phyloP scores from a whole-genome alignment of 2,888 invertebrate species.

The Oeneis ivallda region DNA sequence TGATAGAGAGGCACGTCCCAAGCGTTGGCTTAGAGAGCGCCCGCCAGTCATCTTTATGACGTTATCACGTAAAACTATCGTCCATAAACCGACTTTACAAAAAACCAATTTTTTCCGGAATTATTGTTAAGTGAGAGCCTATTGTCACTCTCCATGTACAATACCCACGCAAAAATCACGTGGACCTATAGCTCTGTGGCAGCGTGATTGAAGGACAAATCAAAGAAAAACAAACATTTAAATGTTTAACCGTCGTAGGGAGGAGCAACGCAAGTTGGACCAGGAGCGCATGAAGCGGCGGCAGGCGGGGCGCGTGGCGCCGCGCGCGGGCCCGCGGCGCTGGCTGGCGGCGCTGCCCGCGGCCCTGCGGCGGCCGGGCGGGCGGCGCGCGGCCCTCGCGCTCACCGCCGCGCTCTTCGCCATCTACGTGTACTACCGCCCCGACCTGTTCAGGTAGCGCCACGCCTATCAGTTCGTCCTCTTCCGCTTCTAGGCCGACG shows the following conservation, averaged over 20 bases:
- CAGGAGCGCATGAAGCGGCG: slow-evolving; percentile 78
- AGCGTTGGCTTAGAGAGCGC: too few species aligned
- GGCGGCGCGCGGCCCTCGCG: slow-evolving; percentile 70
- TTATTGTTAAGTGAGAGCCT: too few species aligned
- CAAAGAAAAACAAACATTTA: too few species aligned
- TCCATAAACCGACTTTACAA: too few species aligned
- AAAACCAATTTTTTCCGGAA: too few species aligned
- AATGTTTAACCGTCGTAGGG: slow-evolving; percentile 61
- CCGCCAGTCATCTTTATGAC: too few species aligned
- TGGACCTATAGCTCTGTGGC: too few species aligned
- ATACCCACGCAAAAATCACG: too few species aligned
- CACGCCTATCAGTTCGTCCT: slow-evolving; percentile 71
- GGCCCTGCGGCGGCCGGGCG: slow-evolving; percentile 47
- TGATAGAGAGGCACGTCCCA: too few species aligned
- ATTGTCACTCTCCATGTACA: too few species aligned
- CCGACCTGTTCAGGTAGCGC: slow-evolving; percentile 71
- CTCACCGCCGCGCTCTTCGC: slow-evolving; percentile 82
- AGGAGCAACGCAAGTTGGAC: slow-evolving; percentile 81
- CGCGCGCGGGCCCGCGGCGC: slow-evolving; percentile 54
- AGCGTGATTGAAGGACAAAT: too few species aligned
- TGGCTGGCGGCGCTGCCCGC: slow-evolving; percentile 53
- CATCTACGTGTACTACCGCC: slow-evolving; percentile 82
- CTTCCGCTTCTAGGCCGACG: slow-evolving; percentile 55
- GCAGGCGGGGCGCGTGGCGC: slow-evolving; percentile 52
- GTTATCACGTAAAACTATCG: too few species aligned